phyloP scores from a whole-genome alignment of 2,797 vertebrate genomes.

The Botia kubotai region DNA sequence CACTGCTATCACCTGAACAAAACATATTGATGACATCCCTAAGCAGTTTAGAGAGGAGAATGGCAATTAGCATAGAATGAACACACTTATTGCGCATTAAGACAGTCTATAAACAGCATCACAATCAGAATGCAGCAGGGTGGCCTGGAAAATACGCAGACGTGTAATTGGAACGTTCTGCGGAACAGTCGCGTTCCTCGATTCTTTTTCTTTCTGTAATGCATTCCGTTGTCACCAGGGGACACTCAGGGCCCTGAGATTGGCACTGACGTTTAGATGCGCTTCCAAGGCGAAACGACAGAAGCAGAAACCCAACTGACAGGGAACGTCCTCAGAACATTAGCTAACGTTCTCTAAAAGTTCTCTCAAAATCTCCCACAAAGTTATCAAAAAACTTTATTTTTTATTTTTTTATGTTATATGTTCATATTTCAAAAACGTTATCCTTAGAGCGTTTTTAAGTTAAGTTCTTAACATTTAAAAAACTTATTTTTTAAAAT shows the following conservation, averaged over 20 bases:
- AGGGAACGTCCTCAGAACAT: no score
- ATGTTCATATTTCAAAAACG: no score
- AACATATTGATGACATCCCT: background rate
- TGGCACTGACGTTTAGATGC: background rate
- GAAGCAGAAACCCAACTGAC: background rate
- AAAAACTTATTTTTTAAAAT: no score
- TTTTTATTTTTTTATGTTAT: no score
- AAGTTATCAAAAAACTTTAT: no score
- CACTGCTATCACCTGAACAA: background rate
- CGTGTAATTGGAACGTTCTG: background rate
- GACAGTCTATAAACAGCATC: background rate
- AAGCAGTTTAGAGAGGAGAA: constrained; percentile 4
- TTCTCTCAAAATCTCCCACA: no score
- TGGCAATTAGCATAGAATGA: background rate
- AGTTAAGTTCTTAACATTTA: no score
- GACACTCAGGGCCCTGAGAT: constrained; percentile 52
- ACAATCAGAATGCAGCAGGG: background rate
- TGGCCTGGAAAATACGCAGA: background rate
- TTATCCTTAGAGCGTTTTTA: no score
- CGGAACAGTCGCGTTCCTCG: no score
- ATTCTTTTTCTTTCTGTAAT: constrained; percentile 24
- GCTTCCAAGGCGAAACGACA: background rate
- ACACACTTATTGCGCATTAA: background rate
- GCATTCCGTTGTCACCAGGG: constrained; percentile 44
- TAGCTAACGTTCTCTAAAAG: no score